Evolutionary conservation across 2,113 vertebrate genomes (phyloP).

Genomic region (Pavo muticus): DNA sequence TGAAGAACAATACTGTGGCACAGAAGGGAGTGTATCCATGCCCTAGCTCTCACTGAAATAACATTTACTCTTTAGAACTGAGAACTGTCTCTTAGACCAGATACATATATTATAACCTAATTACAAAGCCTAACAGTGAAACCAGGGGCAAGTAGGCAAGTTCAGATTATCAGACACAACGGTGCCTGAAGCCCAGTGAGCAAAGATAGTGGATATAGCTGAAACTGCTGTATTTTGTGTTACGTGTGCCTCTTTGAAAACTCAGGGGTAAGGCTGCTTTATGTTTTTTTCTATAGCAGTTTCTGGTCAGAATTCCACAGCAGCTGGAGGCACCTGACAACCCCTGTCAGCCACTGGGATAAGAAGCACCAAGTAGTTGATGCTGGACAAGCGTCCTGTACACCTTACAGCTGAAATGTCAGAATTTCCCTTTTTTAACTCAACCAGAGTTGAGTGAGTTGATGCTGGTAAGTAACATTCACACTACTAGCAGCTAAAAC

Average conservation of each 20-base stretch:
- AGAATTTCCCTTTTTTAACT: accelerated
- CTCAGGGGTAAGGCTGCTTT: background rate
- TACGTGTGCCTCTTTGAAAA: accelerated
- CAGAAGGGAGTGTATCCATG: accelerated
- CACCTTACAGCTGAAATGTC: background rate
- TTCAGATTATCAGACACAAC: accelerated
- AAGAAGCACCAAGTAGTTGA: accelerated
- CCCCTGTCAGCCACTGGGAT: background rate
- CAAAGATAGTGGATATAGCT: accelerated
- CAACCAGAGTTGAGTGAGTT: background rate
- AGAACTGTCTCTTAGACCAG: background rate
- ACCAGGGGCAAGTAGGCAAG: background rate
- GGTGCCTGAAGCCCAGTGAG: background rate
- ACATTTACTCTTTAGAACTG: background rate
- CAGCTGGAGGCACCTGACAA: background rate
- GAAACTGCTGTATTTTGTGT: background rate
- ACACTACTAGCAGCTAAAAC: conserved; percentile 62
- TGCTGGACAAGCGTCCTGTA: accelerated
- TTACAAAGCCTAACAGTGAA: accelerated
- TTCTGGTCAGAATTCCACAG: background rate
- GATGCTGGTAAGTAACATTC: background rate
- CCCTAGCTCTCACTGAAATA: background rate
- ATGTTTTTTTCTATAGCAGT: background rate
- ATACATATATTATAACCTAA: accelerated
- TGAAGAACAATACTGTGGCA: background rate